Conservation (phyloP, 2,113 vertebrate species). For the Lethenteron reissneri region DNA sequence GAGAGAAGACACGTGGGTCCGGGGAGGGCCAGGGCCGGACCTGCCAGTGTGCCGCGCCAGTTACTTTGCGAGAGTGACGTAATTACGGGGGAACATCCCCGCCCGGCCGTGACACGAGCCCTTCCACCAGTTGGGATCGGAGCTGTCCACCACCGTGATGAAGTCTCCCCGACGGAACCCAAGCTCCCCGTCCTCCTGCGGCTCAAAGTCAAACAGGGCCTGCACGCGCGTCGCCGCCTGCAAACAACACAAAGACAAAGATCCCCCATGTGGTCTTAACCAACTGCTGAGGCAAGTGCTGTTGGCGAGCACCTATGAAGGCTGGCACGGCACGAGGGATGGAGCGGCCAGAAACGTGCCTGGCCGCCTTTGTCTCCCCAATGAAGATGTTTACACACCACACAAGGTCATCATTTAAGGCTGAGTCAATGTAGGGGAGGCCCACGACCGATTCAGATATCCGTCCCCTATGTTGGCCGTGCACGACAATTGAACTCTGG, state of each 20-base stretch:
- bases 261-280: no score
- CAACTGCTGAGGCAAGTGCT: no score
- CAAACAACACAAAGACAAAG: slow-evolving; percentile 11
- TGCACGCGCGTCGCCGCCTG: slow-evolving; percentile 77
- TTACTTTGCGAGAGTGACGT: slow-evolving; percentile 66
- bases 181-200: slow-evolving; percentile 92
- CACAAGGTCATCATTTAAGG: no score
- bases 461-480: no score
- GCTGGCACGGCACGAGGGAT: no score
- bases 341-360: not conserved
- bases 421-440: no score
- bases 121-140: slow-evolving; percentile 99
- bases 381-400: not conserved
- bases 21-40: no score
- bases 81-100: slow-evolving; percentile 99
- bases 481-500: no score
- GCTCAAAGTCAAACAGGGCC: slow-evolving; percentile 95
- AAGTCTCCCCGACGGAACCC: slow-evolving; percentile 89
- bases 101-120: slow-evolving; percentile 84
- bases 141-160: slow-evolving; percentile 99
- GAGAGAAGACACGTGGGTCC: no score
- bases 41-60: no score
- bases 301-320: no score
- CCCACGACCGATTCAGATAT: no score
- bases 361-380: slow-evolving; percentile 7